Percentiles rank a stretch among this genome's conserved stretches.
These are phyloP conservation scores for Emydoidea blandingii DNA, from an alignment of 2,797 vertebrate genomes.

Conservation along the genomic window DNA sequence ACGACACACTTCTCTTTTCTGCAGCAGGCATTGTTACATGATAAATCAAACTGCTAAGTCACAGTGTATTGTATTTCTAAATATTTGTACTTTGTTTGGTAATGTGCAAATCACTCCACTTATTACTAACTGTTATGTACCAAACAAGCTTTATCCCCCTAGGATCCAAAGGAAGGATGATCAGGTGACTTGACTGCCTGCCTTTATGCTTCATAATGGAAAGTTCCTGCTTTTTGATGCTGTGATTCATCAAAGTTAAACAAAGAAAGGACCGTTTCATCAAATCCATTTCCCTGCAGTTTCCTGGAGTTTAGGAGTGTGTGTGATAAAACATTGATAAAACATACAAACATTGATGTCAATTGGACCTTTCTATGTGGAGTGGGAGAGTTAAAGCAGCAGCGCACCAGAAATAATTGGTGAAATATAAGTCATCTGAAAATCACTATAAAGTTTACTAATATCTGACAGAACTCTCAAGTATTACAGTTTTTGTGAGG, in stretches of 20 bases:
- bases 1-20: background rate
- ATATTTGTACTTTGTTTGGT: background rate
- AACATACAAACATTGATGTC: background rate
- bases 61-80: background rate
- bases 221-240: background rate
- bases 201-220: background rate
- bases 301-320: background rate
- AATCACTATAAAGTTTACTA: background rate
- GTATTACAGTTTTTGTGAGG: background rate
- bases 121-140: background rate
- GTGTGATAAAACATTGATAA: background rate
- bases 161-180: background rate
- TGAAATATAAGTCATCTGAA: background rate
- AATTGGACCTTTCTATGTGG: background rate
- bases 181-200: background rate
- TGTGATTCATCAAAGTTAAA: background rate
- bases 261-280: background rate
- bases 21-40: background rate
- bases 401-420: background rate
- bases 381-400: background rate
- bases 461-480: background rate
- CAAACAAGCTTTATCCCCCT: background rate
- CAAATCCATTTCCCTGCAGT: background rate
- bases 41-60: background rate
- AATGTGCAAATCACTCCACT: too few species aligned